Conservation (phyloP, 2,888 invertebrate genomes). For the Leptothorax acervorum region DNA sequence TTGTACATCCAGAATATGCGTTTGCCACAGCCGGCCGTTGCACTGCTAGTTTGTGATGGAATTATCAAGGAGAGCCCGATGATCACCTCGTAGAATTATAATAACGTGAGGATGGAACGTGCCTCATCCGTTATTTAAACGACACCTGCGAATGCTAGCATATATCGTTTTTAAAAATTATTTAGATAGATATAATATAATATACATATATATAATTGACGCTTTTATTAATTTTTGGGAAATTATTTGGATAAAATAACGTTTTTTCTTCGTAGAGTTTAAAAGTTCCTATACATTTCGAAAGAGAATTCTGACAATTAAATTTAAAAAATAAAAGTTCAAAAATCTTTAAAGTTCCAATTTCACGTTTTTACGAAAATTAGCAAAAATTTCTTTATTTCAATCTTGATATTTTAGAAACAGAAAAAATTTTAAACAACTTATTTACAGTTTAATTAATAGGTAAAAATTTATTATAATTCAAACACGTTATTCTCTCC, state of each 20-base stretch:
- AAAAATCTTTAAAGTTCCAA: background rate
- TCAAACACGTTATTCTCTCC: too few relatives aligned
- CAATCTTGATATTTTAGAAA: background rate
- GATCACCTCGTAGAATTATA: constrained; percentile 18
- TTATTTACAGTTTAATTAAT: background rate
- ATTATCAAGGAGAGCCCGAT: constrained; percentile 41
- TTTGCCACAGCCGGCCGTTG: constrained; percentile 48
- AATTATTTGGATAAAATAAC: background rate
- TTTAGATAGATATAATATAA: background rate
- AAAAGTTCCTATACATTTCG: background rate
- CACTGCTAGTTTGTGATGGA: constrained; percentile 53
- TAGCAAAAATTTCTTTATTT: background rate
- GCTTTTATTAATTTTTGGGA: background rate
- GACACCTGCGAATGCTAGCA: background rate
- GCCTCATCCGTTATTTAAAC: background rate
- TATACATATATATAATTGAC: background rate
- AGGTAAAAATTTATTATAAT: background rate
- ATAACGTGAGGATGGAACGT: constrained; percentile 11
- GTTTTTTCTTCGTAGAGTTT: background rate
- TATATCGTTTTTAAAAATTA: background rate
- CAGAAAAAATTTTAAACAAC: background rate
- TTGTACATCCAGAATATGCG: constrained; percentile 74
- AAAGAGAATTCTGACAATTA: background rate
- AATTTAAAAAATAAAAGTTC: background rate
- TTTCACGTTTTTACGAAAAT: background rate